Evolutionary conservation across 1,140 invertebrate genomes (phyloP).

Genomic region (Drosophila bifasciata): DNA sequence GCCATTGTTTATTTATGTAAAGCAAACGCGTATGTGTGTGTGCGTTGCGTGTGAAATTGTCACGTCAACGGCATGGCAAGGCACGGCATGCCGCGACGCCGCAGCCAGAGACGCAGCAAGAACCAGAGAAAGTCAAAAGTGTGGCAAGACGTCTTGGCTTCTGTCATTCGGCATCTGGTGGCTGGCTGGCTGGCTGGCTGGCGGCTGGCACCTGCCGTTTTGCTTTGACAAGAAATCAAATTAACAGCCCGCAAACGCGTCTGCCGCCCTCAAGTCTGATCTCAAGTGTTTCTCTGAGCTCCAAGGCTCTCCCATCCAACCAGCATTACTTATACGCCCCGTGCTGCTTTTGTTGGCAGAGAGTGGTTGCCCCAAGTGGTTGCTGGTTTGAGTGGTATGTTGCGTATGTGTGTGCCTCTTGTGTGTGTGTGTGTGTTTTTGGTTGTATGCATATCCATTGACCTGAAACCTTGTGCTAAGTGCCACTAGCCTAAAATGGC

Average conservation of each 20-base stretch:
- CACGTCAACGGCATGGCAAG: conserved; percentile 57
- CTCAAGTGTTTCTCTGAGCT: conserved; percentile 31
- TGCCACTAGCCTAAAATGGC: conserved; percentile 64
- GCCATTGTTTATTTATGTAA: conserved; percentile 69
- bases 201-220: conserved; percentile 37
- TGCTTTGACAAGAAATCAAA: conserved; percentile 75
- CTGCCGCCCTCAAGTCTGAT: conserved; percentile 10
- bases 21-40: conserved; percentile 32
- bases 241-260: conserved; percentile 62
- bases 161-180: conserved; percentile 33
- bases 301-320: background rate
- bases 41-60: conserved; percentile 73
- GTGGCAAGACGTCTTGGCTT: conserved; percentile 58
- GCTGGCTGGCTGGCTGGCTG: conserved; percentile 33
- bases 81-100: too few species aligned
- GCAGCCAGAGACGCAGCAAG: too few species aligned
- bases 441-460: conserved; percentile 42
- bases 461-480: conserved; percentile 61
- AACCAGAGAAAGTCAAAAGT: conserved; percentile 69
- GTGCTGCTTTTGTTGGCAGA: background rate
- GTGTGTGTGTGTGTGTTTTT: background rate
- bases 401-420: conserved; percentile 28
- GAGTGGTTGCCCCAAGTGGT: conserved; percentile 36
- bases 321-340: conserved; percentile 63
- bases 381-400: conserved; percentile 8